These are phyloP conservation scores for Podocnemis expansa DNA, from an alignment of 2,113 vertebrate genomes.

Conservation along the genomic window DNA sequence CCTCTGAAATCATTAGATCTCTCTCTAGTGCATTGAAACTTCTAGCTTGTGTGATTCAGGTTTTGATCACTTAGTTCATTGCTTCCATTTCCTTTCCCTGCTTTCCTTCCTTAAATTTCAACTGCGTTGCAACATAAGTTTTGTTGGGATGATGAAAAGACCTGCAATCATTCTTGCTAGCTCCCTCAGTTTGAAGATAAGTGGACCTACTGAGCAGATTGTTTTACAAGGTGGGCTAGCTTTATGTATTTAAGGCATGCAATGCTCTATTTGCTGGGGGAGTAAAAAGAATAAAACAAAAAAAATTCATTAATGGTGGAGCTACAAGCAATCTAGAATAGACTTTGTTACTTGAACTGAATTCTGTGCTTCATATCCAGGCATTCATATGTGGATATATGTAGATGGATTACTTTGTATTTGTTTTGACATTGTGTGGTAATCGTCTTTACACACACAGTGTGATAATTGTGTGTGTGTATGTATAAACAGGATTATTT, in stretches of 20 bases:
- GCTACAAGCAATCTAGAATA: not conserved
- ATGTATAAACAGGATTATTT: not conserved
- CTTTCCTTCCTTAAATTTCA: not conserved
- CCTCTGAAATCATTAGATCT: not conserved
- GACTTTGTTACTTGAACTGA: not conserved
- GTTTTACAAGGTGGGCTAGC: not conserved
- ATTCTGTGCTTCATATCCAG: not conserved
- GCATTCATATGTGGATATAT: not conserved
- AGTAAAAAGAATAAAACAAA: not conserved
- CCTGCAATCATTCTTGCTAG: not conserved
- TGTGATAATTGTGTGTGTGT: too few species aligned
- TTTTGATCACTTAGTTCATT: not conserved
- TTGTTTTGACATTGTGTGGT: accelerated
- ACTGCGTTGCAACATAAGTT: not conserved
- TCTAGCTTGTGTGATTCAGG: not conserved
- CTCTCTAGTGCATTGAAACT: not conserved
- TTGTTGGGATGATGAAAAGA: not conserved
- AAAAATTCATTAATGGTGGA: not conserved
- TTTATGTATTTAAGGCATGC: not conserved
- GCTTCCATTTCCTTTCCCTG: not conserved
- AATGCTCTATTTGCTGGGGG: not conserved
- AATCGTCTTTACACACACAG: not conserved
- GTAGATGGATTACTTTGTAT: not conserved
- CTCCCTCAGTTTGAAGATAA: not conserved
- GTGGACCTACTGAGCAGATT: not conserved